A percentile compares a stretch with the other conserved stretches of the same genome.
phyloP scores from a whole-genome alignment of 1,140 invertebrate species.

The Drosophila orosa region DNA sequence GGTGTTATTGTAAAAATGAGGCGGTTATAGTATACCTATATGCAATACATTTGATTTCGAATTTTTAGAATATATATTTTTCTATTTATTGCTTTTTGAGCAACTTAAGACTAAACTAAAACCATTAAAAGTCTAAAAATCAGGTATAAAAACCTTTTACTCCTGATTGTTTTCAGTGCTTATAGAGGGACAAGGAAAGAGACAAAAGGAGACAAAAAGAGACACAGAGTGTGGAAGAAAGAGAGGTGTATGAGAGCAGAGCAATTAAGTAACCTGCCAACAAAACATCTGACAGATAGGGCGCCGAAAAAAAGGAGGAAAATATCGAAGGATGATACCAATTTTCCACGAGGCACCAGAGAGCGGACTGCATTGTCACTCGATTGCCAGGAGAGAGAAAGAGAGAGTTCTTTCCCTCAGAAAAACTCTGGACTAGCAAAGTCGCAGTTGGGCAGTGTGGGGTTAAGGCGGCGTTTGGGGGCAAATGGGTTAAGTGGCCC shows the following conservation, averaged over 20 bases:
- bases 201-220: neutral
- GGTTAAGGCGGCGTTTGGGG: conserved; percentile 13
- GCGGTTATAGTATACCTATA: too few species aligned
- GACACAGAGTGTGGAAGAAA: neutral
- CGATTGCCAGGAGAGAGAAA: conserved; percentile 52
- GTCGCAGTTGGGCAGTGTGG: conserved; percentile 15
- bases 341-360: conserved; percentile 39
- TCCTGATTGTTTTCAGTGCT: neutral
- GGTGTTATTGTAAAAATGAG: too few species aligned
- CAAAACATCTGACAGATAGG: conserved; percentile 70
- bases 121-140: neutral
- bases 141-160: neutral
- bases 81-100: neutral
- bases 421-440: neutral
- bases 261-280: conserved; percentile 84
- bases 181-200: neutral
- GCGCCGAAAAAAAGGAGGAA: neutral
- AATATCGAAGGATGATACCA: conserved; percentile 41
- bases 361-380: conserved; percentile 52
- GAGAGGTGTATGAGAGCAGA: conserved; percentile 6
- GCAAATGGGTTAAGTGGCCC: conserved; percentile 73
- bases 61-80: too few species aligned
- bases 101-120: too few species aligned
- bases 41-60: too few species aligned
- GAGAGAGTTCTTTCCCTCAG: neutral